phyloP scores from a whole-genome alignment of 2,888 invertebrate genomes.

The Lepetodrilus schrolli region DNA sequence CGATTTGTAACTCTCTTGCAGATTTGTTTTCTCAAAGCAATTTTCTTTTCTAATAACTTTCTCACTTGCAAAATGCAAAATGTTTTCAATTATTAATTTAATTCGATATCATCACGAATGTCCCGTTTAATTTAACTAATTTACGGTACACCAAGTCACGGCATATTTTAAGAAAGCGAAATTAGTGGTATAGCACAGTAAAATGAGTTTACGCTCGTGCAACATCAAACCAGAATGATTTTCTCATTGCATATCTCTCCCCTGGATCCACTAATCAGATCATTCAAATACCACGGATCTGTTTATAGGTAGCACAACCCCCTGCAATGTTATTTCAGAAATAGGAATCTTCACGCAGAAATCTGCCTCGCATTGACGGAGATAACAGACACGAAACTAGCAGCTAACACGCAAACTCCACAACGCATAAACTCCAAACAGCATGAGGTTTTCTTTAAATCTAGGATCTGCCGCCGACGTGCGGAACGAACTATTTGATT shows the following conservation, averaged over 20 bases:
- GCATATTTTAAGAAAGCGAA: no score
- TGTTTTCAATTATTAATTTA: no score
- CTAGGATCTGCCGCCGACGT: background rate
- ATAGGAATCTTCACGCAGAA: background rate
- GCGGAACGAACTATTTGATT: constrained; percentile 21
- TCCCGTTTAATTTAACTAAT: no score
- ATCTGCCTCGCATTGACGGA: background rate
- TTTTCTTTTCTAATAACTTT: no score
- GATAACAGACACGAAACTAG: background rate
- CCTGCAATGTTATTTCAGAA: background rate
- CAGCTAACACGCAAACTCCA: background rate
- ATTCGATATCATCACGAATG: no score
- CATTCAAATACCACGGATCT: background rate
- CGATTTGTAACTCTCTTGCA: no score
- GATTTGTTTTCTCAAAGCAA: no score
- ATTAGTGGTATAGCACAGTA: no score
- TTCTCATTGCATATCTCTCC: background rate
- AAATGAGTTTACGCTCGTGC: no score
- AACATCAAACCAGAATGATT: background rate
- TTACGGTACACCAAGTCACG: no score
- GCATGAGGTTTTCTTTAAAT: background rate
- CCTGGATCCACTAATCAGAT: no score
- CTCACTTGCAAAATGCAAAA: no score
- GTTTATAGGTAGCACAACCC: background rate
- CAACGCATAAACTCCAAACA: background rate